Conservation (phyloP, 2,113 vertebrate genomes). For the Pelvicachromis taeniatus region DNA sequence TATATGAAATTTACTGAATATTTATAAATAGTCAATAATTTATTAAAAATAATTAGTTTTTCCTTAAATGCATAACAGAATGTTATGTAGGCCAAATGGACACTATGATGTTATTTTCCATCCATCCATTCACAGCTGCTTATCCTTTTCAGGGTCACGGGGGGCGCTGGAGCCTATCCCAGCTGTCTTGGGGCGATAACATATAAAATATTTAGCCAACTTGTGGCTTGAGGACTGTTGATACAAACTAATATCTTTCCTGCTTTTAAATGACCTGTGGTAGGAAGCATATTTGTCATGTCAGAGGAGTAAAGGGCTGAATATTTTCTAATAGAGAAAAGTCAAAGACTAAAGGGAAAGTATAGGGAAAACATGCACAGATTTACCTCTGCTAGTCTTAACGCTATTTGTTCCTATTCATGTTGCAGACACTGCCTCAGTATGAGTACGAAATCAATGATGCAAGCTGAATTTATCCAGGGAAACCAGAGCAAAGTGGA, state of each 20-base stretch:
- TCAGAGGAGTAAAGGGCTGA: background rate
- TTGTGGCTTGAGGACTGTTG: background rate
- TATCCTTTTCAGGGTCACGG: too few relatives aligned
- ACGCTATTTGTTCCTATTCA: background rate
- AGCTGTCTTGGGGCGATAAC: too few relatives aligned
- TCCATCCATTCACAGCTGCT: too few relatives aligned
- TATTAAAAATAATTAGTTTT: background rate
- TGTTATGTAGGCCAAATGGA: background rate
- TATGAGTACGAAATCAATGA: slow-evolving; percentile 53
- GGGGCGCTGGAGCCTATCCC: too few relatives aligned
- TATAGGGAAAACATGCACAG: background rate
- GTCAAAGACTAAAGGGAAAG: background rate
- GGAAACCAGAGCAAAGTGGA: slow-evolving; percentile 23
- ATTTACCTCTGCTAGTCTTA: background rate
- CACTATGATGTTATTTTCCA: background rate
- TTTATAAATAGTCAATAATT: background rate
- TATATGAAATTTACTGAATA: background rate
- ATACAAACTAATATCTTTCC: background rate
- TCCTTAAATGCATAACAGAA: background rate
- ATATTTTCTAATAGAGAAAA: background rate
- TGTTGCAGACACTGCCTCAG: slow-evolving; percentile 15
- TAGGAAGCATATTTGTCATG: background rate
- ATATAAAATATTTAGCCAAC: background rate
- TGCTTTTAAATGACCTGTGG: background rate
- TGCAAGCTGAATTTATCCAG: slow-evolving; percentile 9